Base-by-base conservation (phyloP, 2,113 vertebrate genomes). In the Galeopterus variegatus region DNA sequence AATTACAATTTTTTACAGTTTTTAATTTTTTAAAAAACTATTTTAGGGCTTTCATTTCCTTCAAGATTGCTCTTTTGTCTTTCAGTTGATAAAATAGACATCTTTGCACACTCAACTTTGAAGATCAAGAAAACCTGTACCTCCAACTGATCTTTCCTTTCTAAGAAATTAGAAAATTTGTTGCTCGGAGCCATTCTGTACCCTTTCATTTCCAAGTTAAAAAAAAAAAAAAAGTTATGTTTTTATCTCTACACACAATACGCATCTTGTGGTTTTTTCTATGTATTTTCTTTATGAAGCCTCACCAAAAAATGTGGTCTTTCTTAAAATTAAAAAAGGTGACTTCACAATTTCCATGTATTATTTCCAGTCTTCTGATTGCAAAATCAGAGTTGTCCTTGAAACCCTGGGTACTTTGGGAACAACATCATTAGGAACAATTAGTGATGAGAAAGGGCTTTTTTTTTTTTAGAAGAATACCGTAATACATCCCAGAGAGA, bases 361-460 rank as follows among this genome's bases (percentile, higher is more conserved):
- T 76, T 17, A 12, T 64, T 93, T 79, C n/a, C 13, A 77, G 54
- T 62, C 19, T 86, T 90, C 45, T 77, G 54, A 82, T 48, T 72
- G 3, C 36, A 95, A 92, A 97, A 76, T 73, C 24, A 90, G 33
- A 96, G 64, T 96, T 82, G 24, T 86, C 50, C 52, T 90, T 88
- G 73, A 65, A 96, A 65, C 11, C 12, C 3, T 69, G 17, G 3
- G 18, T 88, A 26, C 33, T 77, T 94, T 67, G n/a, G 23, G 69
- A 31, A 17, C n/a, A 95, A 31, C 28, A 65, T 45, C 14, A 64
- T 75, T 26, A 87, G 62, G 56, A 92, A 21, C 19, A 83, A 64
- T 67, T 33, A 73, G 85, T 64, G 54, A 50, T 80, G 2, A 17
- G 17, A 73, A 95, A 36, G 3, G 6, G 41, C n/a, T 41, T 41